Conservation (phyloP, 2,113 vertebrate species). For the Mesocricetus auratus region DNA sequence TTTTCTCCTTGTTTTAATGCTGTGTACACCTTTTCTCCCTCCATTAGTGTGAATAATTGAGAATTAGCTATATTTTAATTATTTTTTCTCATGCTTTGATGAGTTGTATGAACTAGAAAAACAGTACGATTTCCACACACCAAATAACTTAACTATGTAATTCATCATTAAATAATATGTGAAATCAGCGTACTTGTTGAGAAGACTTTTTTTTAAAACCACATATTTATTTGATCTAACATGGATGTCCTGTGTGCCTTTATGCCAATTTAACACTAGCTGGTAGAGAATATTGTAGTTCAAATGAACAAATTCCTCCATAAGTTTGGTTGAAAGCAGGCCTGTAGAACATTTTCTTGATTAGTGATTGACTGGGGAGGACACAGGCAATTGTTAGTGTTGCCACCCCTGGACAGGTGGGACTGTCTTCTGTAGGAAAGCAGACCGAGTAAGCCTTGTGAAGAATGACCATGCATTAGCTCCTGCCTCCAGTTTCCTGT, state of each 20-base stretch:
- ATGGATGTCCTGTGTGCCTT: background rate
- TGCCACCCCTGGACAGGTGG: background rate
- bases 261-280: background rate
- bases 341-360: background rate
- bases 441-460: too few relatives aligned
- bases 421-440: background rate
- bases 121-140: background rate
- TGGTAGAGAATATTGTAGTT: fast-evolving
- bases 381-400: background rate
- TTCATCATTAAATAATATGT: background rate
- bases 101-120: constrained; percentile 30
- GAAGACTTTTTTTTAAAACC: background rate
- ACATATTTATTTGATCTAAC: background rate
- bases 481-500: background rate
- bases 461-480: background rate
- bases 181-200: background rate
- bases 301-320: background rate
- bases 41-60: constrained; percentile 69
- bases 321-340: background rate
- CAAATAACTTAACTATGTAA: constrained; percentile 19
- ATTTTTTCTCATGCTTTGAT: constrained; percentile 41
- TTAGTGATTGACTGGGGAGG: background rate
- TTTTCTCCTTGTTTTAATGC: constrained; percentile 43
- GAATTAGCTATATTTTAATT: constrained; percentile 41
- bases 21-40: background rate